Evolutionary conservation across 2,113 vertebrate genomes (phyloP).

Genomic region (Astatotilapia flaviijosephi): DNA sequence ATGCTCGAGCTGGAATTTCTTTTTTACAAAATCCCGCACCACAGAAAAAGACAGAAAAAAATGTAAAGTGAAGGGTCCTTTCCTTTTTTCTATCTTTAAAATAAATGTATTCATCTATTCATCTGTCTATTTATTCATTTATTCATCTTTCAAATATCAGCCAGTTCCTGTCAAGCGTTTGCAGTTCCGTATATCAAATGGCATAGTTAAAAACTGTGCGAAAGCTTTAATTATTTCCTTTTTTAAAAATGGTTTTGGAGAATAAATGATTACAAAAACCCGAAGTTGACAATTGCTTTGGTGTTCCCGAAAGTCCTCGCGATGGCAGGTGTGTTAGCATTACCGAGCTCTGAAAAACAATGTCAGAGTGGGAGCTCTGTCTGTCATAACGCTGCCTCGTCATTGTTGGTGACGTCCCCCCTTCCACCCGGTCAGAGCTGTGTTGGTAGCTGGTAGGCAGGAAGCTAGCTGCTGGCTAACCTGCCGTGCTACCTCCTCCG

Average conservation of each 20-base stretch:
- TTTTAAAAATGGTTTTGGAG: not conserved
- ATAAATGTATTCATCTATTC: not conserved
- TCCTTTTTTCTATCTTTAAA: not conserved
- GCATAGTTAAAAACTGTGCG: not conserved
- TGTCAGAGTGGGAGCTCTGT: conserved; percentile 20
- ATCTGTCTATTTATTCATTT: not conserved
- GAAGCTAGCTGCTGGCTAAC: conserved; percentile 25
- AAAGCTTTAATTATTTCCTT: not conserved
- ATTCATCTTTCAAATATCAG: not conserved
- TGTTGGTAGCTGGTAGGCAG: not conserved
- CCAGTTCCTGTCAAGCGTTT: not conserved
- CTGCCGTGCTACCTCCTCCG: not conserved
- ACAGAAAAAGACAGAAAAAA: not conserved
- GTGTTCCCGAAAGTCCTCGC: not conserved
- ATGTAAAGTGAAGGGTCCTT: not conserved
- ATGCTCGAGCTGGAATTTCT: not conserved
- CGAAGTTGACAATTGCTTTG: not conserved
- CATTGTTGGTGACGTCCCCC: conserved; percentile 24
- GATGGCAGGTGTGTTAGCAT: not conserved
- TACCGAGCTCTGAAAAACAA: not conserved
- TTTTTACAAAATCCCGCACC: not conserved
- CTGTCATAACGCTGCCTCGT: not conserved
- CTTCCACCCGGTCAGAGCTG: conserved; percentile 5
- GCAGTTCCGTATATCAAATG: not conserved
- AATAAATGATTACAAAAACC: not conserved